Evolutionary conservation across 1,140 invertebrate genomes (phyloP).

Genomic region (Drosophila athabasca): DNA sequence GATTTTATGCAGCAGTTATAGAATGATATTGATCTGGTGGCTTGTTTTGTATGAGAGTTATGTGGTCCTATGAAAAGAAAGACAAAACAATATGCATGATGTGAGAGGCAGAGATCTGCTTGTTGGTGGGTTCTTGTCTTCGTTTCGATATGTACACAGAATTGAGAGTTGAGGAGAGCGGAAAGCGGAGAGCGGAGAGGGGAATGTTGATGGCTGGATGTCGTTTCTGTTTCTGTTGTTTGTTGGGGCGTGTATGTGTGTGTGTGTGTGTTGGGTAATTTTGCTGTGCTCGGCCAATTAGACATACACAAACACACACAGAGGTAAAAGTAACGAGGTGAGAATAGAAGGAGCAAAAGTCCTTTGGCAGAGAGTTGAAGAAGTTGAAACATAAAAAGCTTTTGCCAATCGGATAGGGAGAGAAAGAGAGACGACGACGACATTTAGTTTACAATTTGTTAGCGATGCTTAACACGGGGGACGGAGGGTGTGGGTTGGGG

Average conservation of each 20-base stretch:
- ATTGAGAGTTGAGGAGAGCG: constrained; percentile 4
- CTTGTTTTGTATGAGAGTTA: constrained; percentile 37
- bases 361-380: constrained; percentile 43
- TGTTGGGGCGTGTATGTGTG: constrained; percentile 15
- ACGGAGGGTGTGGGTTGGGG: background rate
- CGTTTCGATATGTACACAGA: constrained; percentile 14
- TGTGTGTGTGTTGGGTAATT: constrained; percentile 34
- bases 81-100: constrained; percentile 60
- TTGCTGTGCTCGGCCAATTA: constrained; percentile 63
- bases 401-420: constrained; percentile 42
- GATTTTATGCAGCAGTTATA: constrained; percentile 47
- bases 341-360: constrained; percentile 37
- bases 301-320: constrained; percentile 67
- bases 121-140: constrained; percentile 2
- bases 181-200: constrained; percentile 14
- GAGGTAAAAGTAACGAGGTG: constrained; percentile 44
- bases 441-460: constrained; percentile 51
- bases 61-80: constrained; percentile 65
- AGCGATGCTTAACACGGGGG: constrained; percentile 16
- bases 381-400: constrained; percentile 54
- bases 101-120: constrained; percentile 39
- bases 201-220: constrained; percentile 30
- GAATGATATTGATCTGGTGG: constrained; percentile 59
- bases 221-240: constrained; percentile 24
- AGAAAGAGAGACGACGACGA: constrained; percentile 11